Conservation (phyloP, 2,888 invertebrate genomes). For the Dryocosmus kuriphilus region DNA sequence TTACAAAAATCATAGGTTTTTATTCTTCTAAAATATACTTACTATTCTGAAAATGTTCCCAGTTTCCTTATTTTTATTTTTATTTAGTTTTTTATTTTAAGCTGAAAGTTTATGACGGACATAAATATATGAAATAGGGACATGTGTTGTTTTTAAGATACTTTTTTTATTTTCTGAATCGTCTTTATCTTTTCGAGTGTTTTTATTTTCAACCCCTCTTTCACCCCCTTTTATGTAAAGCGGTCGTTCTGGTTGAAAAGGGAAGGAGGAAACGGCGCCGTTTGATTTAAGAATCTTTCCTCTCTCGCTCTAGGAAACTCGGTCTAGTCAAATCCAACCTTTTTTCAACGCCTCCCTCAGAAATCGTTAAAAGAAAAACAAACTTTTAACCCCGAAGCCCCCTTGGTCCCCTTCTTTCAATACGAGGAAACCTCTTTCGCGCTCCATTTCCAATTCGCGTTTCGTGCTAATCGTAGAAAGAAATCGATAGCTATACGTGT, state of each 20-base stretch:
- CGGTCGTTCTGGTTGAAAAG: slow-evolving; percentile 23
- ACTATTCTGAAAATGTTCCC: too few species aligned
- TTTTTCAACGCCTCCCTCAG: slow-evolving; percentile 38
- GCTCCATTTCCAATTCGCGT: slow-evolving; percentile 37
- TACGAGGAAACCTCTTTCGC: slow-evolving; percentile 21
- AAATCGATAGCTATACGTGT: slow-evolving; percentile 31
- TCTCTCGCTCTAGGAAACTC: slow-evolving; percentile 1
- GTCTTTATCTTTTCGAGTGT: slow-evolving; percentile 10
- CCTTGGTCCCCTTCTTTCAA: slow-evolving; percentile 6
- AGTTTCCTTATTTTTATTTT: too few species aligned
- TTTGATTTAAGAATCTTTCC: slow-evolving; percentile 23
- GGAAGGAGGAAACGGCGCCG: slow-evolving; percentile 14
- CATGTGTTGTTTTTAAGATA: neutral
- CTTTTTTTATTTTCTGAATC: neutral
- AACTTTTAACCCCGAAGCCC: slow-evolving; percentile 21
- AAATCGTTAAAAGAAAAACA: slow-evolving; percentile 52
- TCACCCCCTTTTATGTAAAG: slow-evolving; percentile 41
- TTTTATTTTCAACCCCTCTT: slow-evolving; percentile 27
- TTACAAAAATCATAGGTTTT: too few species aligned
- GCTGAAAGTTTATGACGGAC: neutral
- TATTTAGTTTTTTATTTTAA: too few species aligned
- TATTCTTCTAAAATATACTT: too few species aligned
- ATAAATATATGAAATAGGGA: neutral
- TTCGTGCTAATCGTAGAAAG: slow-evolving; percentile 33
- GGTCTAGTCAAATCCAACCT: slow-evolving; percentile 21